phyloP scores from a whole-genome alignment of 2,113 vertebrate species.

The Asarcornis scutulata region DNA sequence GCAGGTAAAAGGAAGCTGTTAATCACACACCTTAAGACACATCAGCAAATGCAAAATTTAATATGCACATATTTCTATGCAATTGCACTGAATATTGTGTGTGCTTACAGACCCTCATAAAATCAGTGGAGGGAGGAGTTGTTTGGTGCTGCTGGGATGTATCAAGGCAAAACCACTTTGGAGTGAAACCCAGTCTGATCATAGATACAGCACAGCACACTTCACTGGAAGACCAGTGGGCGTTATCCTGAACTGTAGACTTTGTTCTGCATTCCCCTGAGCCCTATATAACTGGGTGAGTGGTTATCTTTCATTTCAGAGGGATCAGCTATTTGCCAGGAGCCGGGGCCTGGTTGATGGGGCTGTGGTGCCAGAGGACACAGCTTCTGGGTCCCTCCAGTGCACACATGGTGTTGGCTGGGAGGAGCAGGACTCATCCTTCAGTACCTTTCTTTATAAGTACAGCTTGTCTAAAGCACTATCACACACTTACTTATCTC shows the following conservation, averaged over 20 bases:
- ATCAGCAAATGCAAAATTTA: conserved; percentile 46
- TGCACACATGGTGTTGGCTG: neutral
- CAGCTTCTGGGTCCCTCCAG: neutral
- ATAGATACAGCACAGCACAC: neutral
- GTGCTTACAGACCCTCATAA: conserved; percentile 42
- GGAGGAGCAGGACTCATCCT: neutral
- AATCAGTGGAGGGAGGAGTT: conserved; percentile 11
- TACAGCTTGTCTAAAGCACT: neutral
- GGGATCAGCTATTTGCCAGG: neutral
- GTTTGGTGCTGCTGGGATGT: conserved; percentile 2
- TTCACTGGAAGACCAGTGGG: neutral
- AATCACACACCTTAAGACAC: neutral
- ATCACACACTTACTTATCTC: neutral
- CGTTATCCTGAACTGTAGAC: neutral
- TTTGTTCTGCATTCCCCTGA: neutral
- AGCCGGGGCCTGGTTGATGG: fast-evolving
- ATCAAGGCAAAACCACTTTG: neutral
- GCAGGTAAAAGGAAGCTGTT: conserved; percentile 6
- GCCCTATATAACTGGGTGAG: neutral
- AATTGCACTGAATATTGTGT: conserved; percentile 2
- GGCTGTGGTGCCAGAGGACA: neutral
- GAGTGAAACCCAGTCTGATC: neutral
- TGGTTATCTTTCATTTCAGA: neutral
- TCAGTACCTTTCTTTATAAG: neutral
- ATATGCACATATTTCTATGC: conserved; percentile 27